These are phyloP conservation scores for Garra rufa DNA, from an alignment of 2,113 vertebrate genomes.

Conservation along the genomic window DNA sequence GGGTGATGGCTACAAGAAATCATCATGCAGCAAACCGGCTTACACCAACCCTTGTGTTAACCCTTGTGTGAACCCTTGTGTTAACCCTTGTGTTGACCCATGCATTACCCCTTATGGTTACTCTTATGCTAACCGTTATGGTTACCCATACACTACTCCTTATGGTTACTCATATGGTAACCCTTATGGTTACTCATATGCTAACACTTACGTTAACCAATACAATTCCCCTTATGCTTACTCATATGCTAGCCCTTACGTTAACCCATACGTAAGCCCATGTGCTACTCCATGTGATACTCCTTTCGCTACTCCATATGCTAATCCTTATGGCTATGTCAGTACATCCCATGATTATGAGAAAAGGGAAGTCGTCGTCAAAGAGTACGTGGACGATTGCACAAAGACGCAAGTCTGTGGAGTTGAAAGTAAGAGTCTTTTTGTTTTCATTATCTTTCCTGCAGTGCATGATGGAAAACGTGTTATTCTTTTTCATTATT, in stretches of 20 bases:
- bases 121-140: no score
- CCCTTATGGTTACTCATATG: no score
- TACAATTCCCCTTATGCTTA: no score
- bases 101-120: no score
- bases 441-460: not conserved
- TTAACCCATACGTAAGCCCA: not conserved
- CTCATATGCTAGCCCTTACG: not conserved
- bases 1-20: not conserved
- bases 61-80: not conserved
- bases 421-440: not conserved
- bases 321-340: not conserved
- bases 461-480: not conserved
- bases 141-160: no score
- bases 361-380: not conserved
- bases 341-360: not conserved
- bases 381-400: not conserved
- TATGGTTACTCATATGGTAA: no score
- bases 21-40: not conserved
- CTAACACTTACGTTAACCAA: not conserved
- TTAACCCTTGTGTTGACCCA: not conserved
- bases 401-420: not conserved
- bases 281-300: not conserved
- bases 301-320: not conserved
- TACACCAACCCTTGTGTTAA: not conserved
- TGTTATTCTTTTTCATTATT: not conserved